Conservation (phyloP, 2,113 vertebrate genomes). For the Aspidoscelis tigris region DNA sequence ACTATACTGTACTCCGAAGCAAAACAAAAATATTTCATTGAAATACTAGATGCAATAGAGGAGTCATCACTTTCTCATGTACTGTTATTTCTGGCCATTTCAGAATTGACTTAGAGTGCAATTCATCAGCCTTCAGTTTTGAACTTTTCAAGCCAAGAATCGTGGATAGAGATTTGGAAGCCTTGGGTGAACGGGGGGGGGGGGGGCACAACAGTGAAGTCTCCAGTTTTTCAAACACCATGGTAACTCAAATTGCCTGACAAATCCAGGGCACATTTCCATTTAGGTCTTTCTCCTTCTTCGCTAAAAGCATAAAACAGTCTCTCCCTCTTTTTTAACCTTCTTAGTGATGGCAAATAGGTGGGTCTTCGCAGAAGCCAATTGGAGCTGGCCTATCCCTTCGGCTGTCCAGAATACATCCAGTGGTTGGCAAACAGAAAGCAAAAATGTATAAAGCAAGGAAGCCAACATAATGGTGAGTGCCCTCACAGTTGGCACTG, state of each 20-base stretch:
- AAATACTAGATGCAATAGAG: constrained; percentile 15
- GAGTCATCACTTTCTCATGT: constrained; percentile 17
- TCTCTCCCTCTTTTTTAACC: constrained; percentile 2
- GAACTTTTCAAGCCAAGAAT: constrained; percentile 27
- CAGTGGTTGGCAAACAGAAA: constrained; percentile 30
- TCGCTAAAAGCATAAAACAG: constrained; percentile 18
- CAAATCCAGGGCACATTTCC: background rate
- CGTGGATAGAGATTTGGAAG: constrained; percentile 18
- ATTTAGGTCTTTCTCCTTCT: constrained; percentile 11
- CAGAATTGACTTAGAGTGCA: background rate
- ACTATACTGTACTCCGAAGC: background rate
- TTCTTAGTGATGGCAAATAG: background rate
- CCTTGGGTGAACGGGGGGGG: background rate
- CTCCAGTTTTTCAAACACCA: constrained; percentile 25
- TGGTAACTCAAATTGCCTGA: constrained; percentile 27
- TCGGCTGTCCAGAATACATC: background rate
- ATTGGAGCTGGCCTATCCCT: background rate
- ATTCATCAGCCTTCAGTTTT: constrained; percentile 11
- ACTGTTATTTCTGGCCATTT: background rate
- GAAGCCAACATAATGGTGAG: constrained; percentile 14
- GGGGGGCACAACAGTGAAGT: constrained; percentile 18
- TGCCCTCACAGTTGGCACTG: constrained; percentile 7
- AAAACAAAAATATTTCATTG: background rate
- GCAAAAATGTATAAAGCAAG: background rate
- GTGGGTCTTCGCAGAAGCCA: constrained; percentile 13